Percentiles rank a stretch among this genome's conserved stretches.
These are phyloP conservation scores for Shinisaurus crocodilurus DNA, from an alignment of 2,113 vertebrate genomes.

Conservation along the genomic window DNA sequence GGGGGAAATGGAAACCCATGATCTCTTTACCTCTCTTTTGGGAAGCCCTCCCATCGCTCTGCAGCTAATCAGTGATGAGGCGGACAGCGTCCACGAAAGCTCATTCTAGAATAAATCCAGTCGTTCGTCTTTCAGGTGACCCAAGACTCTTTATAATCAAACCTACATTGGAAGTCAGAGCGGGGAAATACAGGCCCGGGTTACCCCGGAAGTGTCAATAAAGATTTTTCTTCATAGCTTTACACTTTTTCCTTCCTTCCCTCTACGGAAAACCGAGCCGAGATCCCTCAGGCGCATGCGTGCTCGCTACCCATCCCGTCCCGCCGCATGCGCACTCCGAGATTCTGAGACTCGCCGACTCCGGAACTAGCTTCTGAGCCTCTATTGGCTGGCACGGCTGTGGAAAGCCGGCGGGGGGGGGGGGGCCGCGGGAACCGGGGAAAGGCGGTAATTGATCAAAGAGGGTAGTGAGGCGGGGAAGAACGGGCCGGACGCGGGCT, in stretches of 20 bases:
- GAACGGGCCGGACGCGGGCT: no score
- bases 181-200: neutral
- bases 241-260: neutral
- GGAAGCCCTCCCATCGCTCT: no score
- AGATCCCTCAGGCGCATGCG: neutral
- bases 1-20: neutral
- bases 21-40: neutral
- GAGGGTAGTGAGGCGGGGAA: neutral
- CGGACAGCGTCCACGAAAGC: no score
- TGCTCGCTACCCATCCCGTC: no score
- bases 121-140: no score
- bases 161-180: no score
- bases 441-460: neutral
- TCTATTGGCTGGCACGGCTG: neutral
- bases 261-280: no score
- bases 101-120: no score
- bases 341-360: accelerated
- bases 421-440: neutral
- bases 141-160: no score
- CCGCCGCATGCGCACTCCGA: accelerated
- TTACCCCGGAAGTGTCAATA: no score
- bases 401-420: neutral
- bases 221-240: neutral
- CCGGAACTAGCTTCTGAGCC: neutral
- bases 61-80: no score